phyloP scores from a whole-genome alignment of 2,888 invertebrate genomes.

The Epsilonema sp. region DNA sequence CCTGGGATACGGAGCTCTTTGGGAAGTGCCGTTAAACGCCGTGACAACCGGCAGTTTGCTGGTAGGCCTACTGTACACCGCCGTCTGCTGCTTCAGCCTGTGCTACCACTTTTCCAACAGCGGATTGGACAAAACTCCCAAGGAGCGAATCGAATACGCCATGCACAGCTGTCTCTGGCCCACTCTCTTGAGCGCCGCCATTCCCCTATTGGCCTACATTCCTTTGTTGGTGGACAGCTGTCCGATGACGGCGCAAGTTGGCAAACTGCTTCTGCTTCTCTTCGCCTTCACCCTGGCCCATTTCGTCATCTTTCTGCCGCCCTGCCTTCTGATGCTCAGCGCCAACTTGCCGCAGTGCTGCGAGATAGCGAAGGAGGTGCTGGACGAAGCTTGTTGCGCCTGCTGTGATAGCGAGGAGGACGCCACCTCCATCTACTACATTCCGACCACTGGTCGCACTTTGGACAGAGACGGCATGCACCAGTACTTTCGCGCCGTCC shows the following conservation, averaged over 20 bases:
- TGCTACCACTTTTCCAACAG: constrained; percentile 21
- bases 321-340: background rate
- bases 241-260: constrained; percentile 18
- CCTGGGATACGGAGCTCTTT: constrained; percentile 15
- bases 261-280: constrained; percentile 16
- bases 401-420: constrained; percentile 18
- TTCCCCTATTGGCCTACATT: constrained; percentile 15
- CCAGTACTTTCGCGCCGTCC: too few species aligned
- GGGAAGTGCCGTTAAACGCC: constrained; percentile 21
- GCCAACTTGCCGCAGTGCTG: background rate
- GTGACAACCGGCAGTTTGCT: constrained; percentile 15
- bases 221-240: constrained; percentile 16
- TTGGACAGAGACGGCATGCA: constrained; percentile 10
- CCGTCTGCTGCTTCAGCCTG: constrained; percentile 18
- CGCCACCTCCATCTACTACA: constrained; percentile 18
- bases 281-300: constrained; percentile 12
- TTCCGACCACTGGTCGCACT: constrained; percentile 16
- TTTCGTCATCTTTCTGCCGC: constrained; percentile 4
- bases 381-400: background rate
- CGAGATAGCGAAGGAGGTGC: too few species aligned
- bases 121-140: too few species aligned
- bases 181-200: background rate
- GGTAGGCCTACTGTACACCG: constrained; percentile 9
- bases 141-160: constrained; percentile 21
- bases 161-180: constrained; percentile 13